Conservation (phyloP, 1,140 invertebrate genomes). For the Dendrolimus kikuchii region DNA sequence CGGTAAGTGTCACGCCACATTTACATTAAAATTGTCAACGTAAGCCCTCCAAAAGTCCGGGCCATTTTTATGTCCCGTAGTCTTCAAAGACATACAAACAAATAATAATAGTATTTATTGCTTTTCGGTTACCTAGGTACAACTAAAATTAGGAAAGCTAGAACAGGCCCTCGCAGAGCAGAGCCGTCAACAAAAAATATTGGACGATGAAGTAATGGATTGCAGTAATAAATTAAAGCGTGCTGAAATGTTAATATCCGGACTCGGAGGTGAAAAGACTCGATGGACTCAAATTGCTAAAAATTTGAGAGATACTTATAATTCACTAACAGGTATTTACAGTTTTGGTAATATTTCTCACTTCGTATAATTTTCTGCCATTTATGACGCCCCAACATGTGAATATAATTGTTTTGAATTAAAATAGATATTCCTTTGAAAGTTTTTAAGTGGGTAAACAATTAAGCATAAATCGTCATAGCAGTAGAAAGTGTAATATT, state of each 20-base stretch:
- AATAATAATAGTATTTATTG: too few species aligned
- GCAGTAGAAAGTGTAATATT: too few species aligned
- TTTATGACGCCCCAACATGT: neutral
- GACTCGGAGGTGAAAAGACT: slow-evolving; percentile 86
- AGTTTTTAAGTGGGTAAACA: too few species aligned
- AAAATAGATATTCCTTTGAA: too few species aligned
- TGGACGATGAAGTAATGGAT: slow-evolving; percentile 85
- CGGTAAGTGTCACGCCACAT: too few species aligned
- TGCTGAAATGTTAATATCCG: slow-evolving; percentile 93
- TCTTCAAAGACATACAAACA: too few species aligned
- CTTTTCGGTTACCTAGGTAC: slow-evolving; percentile 52
- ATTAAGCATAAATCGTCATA: too few species aligned
- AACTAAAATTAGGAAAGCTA: slow-evolving; percentile 66
- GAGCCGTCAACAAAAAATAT: slow-evolving; percentile 75
- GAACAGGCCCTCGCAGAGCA: slow-evolving; percentile 81
- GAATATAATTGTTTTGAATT: neutral
- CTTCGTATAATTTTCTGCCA: too few species aligned
- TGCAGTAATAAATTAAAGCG: slow-evolving; percentile 93
- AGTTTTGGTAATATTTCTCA: neutral
- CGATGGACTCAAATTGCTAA: slow-evolving; percentile 88
- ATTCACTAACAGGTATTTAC: slow-evolving; percentile 68
- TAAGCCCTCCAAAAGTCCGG: too few species aligned
- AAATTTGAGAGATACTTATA: slow-evolving; percentile 80
- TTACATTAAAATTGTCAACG: too few species aligned
- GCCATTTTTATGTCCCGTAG: too few species aligned